Evolutionary conservation across 2,888 invertebrate species (phyloP), one percentile per base, ranked within the genome.

Genomic region (Pandemis heparana): DNA sequence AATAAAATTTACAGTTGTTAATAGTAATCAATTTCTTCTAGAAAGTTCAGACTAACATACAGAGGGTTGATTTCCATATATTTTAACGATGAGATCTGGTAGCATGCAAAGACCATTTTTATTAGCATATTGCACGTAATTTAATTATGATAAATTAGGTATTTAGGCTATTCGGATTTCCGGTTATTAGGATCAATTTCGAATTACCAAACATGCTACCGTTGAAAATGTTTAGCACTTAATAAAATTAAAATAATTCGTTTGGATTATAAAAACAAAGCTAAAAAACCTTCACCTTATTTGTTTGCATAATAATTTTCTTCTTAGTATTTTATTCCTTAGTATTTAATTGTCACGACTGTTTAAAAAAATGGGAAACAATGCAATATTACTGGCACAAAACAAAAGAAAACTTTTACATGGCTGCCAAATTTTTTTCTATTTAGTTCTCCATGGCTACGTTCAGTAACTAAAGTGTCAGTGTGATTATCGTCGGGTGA

Each of bases 41-140:
- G 10, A 48, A 48, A 12, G 12, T 51, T 12, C 53, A 18, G 9
- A 53, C 53, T 23, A 23, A 56, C 18, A 12, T 12, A 56, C 56
- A 3, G 5, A 8, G 5, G 14, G 12, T 6, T n/a, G 48, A 23
- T 46, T 14, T 32, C 3, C 9, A 53, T 46, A n/a, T 48, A 46
- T 10, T 10, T 62, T 9, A 65, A 63, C 56, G 43, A 12, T 12
- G 32, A 59, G 59, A 51, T 69, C 56, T 32, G 46, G 7, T 46
- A 62, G 48, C 61, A 60, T 41, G 59, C 14, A 12, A n/a, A 60
- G 32, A 66, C 23, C 18, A 64, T 32, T 23, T 12, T 0, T 41
- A 73, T 73, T 74, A 61, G 60, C 74, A 74, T 74, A 74, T 70
- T 69, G 74, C 74, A 74, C 74, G 53, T 43, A 56, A 62, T 56